Evolutionary conservation across 2,797 vertebrate species (phyloP).

Genomic region (Microctenopoma stevenorrisi): DNA sequence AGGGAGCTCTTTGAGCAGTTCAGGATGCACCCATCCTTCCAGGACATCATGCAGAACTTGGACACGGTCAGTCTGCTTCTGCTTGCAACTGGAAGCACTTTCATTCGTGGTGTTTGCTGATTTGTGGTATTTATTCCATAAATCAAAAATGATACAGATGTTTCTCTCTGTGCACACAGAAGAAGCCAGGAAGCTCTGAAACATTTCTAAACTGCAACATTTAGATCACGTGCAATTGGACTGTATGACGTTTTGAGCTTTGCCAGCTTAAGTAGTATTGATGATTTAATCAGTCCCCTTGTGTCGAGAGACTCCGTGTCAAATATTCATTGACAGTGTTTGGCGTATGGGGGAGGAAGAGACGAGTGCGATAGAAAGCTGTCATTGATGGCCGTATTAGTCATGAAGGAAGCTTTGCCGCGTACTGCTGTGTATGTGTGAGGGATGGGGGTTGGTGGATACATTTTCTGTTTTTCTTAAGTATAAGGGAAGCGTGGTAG

Average conservation of each 20-base stretch:
- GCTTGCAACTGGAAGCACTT: background rate
- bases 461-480: conserved; percentile 72
- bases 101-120: conserved; percentile 2
- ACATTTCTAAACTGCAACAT: conserved; percentile 43
- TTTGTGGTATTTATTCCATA: conserved; percentile 36
- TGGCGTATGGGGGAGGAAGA: conserved; percentile 42
- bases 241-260: conserved; percentile 25
- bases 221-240: conserved; percentile 46
- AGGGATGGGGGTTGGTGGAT: conserved; percentile 61
- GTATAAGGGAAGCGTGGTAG: conserved; percentile 74
- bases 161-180: conserved; percentile 34
- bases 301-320: conserved; percentile 58
- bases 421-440: conserved; percentile 19
- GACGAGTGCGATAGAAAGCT: conserved; percentile 37
- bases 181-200: conserved; percentile 27
- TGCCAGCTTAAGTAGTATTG: conserved; percentile 62
- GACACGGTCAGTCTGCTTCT: conserved; percentile 88
- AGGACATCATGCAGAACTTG: conserved; percentile 99
- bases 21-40: conserved; percentile 94
- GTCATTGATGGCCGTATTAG: conserved; percentile 64
- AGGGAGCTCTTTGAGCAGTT: conserved; percentile 98
- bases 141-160: conserved; percentile 45
- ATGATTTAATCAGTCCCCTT: conserved; percentile 74
- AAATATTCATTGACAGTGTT: conserved; percentile 70
- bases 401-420: conserved; percentile 58